These are phyloP conservation scores for Lasioglossum zephyrum DNA, from an alignment of 2,888 invertebrate genomes.

Conservation along the genomic window DNA sequence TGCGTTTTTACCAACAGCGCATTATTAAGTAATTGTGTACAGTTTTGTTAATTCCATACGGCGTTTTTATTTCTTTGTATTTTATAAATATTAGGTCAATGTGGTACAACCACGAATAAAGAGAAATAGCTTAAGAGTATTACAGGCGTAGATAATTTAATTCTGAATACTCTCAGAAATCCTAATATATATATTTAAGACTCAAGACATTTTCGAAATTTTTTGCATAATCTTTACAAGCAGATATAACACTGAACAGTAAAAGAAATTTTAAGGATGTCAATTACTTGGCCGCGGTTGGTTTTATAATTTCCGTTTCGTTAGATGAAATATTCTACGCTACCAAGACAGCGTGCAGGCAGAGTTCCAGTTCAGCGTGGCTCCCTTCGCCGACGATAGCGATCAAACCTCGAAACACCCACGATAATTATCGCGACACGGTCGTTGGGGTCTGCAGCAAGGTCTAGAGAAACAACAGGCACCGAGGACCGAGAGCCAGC, in stretches of 20 bases:
- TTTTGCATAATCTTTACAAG: neutral
- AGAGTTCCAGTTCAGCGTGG: neutral
- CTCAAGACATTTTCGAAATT: too few species aligned
- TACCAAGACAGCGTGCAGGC: neutral
- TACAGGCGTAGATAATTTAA: neutral
- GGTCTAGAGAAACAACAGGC: slow-evolving; percentile 11
- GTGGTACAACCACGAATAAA: too few species aligned
- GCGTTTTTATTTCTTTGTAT: too few species aligned
- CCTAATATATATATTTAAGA: neutral
- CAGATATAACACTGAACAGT: neutral
- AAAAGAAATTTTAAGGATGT: neutral
- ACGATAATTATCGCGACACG: slow-evolving; percentile 18
- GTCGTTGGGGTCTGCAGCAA: neutral
- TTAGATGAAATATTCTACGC: neutral
- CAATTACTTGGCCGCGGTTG: fast-evolving
- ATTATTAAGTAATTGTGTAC: too few species aligned
- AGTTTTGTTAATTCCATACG: too few species aligned
- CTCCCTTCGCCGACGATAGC: neutral
- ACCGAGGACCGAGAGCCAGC: slow-evolving; percentile 4
- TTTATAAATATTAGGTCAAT: too few species aligned
- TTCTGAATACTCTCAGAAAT: neutral
- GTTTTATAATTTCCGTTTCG: neutral
- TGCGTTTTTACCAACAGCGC: too few species aligned
- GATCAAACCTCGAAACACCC: slow-evolving; percentile 6
- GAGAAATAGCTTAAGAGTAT: neutral